Percentiles rank a stretch among this genome's conserved stretches.
Conservation (phyloP, 2,888 invertebrate species). For the Timandra comae region DNA sequence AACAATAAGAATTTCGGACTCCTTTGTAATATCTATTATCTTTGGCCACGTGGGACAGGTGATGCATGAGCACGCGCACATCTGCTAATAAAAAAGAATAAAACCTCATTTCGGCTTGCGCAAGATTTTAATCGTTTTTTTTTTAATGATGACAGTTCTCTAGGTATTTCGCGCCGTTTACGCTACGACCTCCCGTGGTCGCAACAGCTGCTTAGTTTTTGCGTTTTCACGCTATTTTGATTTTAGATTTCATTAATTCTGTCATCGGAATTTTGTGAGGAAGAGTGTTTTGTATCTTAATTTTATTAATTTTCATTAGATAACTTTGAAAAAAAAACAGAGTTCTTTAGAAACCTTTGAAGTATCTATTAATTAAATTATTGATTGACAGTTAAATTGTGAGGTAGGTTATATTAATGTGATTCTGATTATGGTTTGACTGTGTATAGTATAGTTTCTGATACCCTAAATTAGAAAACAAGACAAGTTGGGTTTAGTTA, state of each 20-base stretch:
- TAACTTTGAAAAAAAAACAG: conserved; percentile 2
- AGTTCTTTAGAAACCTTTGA: conserved; percentile 5
- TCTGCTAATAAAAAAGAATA: conserved; percentile 62
- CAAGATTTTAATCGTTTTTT: conserved; percentile 72
- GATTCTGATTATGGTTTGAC: too few species aligned
- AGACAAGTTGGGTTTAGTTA: too few species aligned
- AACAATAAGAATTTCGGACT: conserved; percentile 53
- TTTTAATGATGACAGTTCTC: conserved; percentile 62
- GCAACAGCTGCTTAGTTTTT: conserved; percentile 46
- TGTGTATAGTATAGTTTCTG: too few species aligned
- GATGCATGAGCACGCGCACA: conserved; percentile 72
- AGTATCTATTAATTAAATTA: too few species aligned
- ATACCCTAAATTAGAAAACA: too few species aligned
- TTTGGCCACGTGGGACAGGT: conserved; percentile 50
- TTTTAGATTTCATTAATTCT: conserved; percentile 16
- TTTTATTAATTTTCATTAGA: too few species aligned
- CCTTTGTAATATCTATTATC: conserved; percentile 57
- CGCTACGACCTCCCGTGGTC: conserved; percentile 44
- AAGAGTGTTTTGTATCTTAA: too few species aligned
- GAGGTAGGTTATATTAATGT: too few species aligned
- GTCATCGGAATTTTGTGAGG: conserved; percentile 7
- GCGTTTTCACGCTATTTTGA: conserved; percentile 34
- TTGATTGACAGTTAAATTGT: too few species aligned
- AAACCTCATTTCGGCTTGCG: conserved; percentile 58
- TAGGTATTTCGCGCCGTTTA: conserved; percentile 60